Evolutionary conservation across 2,113 vertebrate species (phyloP).

Genomic region (Bufo bufo): DNA sequence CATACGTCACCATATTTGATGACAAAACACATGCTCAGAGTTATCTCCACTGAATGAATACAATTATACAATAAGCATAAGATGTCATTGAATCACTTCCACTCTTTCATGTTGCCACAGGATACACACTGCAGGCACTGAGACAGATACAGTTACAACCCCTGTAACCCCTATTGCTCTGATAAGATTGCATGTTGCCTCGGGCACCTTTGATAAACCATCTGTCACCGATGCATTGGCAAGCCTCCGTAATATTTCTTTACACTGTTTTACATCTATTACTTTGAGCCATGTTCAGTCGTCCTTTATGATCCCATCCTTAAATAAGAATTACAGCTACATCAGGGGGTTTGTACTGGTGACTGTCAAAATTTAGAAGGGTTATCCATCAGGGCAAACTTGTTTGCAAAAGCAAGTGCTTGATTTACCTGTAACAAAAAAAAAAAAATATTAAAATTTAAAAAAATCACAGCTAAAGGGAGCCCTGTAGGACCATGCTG

Average conservation of each 20-base stretch:
- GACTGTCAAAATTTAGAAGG: no score
- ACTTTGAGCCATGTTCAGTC: background rate
- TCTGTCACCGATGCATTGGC: background rate
- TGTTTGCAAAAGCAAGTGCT: no score
- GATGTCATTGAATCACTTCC: background rate
- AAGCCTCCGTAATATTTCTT: background rate
- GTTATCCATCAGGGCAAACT: no score
- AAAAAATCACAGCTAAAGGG: no score
- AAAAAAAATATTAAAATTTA: no score
- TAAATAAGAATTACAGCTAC: background rate
- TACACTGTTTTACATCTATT: background rate
- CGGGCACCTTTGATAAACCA: background rate
- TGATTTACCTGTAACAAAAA: no score
- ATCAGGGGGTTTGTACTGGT: background rate
- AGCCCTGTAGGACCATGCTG: no score
- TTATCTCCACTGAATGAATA: no score
- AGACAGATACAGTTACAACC: no score
- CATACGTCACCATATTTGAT: background rate
- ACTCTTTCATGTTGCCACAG: background rate
- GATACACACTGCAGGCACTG: no score
- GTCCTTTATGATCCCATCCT: background rate
- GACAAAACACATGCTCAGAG: background rate
- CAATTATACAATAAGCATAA: background rate
- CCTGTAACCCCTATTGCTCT: background rate
- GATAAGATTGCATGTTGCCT: background rate